Evolutionary conservation across 2,113 vertebrate species (phyloP), one percentile per base, ranked within the genome.

Genomic region (Acanthochromis polyacanthus): DNA sequence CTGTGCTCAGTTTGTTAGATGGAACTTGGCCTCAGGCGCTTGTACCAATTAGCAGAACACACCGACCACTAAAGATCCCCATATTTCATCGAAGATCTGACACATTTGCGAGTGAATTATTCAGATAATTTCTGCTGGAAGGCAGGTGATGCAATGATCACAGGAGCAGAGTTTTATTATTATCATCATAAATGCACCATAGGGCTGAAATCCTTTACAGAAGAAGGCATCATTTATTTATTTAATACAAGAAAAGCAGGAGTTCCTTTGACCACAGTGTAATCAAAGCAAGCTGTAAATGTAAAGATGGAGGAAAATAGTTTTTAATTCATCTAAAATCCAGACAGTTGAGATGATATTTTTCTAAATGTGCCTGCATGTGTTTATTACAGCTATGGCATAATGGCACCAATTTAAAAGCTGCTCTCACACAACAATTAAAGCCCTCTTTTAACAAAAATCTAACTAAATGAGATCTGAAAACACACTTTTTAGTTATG

Each of bases 11-110:
- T 83, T 66, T 80, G 78, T 48, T 71, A 7, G 61, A 78, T 43
- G 71, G 76, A 62, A 48, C 50, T 87, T 4, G 5, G 86, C 90
- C 89, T 56, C 53, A 20, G 90, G 88, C 89, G 55, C 25, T 77
- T 84, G 84, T 84, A 85, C 81, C 89, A 91, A 91, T 92, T 92
- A 90, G 84, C 76, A 68, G 71, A 60, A 59, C 75, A 82, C 66
- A 84, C 52, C 76, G n/a, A 59, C 80, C 83, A 82, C 75, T 70
- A 79, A 86, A 83, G 78, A 83, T 84, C 19, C 71, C 69, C 74
- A 84, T 80, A 80, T 83, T 88, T 89, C 82, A 84, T 51, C 23
- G n/a, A 78, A 81, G 74, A 88, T 80, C 62, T 80, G 81, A 59
- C 83, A 85, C 86, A 85, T 84, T 81, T 78, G 71, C 32, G 53